Evolutionary conservation across 2,888 invertebrate species (phyloP).

Genomic region (Spodoptera picta): DNA sequence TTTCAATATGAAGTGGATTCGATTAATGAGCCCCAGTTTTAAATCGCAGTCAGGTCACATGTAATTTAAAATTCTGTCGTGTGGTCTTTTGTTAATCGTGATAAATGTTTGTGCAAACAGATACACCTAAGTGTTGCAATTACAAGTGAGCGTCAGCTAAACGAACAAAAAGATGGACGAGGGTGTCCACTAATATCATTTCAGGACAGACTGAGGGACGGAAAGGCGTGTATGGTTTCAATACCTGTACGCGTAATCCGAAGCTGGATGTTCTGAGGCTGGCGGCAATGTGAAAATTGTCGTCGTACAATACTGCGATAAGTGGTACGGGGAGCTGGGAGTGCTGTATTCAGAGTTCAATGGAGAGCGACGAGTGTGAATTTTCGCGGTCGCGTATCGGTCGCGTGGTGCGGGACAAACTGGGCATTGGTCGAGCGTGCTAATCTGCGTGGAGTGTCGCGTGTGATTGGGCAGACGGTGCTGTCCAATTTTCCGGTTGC

Average conservation of each 20-base stretch:
- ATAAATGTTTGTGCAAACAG: slow-evolving; percentile 53
- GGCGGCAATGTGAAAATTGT: slow-evolving; percentile 58
- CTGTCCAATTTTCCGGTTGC: slow-evolving; percentile 87
- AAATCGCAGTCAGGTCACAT: slow-evolving; percentile 63
- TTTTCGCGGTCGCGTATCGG: slow-evolving; percentile 68
- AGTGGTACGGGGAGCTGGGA: slow-evolving; percentile 59
- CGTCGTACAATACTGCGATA: slow-evolving; percentile 75
- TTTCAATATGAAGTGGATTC: slow-evolving; percentile 71
- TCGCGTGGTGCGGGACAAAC: slow-evolving; percentile 68
- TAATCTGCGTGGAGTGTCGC: slow-evolving; percentile 88
- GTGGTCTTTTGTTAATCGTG: slow-evolving; percentile 41
- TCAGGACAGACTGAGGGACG: slow-evolving; percentile 75
- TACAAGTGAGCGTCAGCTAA: slow-evolving; percentile 35
- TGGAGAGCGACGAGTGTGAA: slow-evolving; percentile 76
- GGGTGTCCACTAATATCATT: slow-evolving; percentile 75
- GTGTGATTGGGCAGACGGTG: slow-evolving; percentile 86
- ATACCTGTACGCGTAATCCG: slow-evolving; percentile 68
- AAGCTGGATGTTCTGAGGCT: slow-evolving; percentile 66
- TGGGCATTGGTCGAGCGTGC: slow-evolving; percentile 81
- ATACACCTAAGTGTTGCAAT: slow-evolving; percentile 51
- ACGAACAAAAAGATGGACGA: slow-evolving; percentile 63
- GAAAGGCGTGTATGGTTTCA: slow-evolving; percentile 76
- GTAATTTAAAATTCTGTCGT: slow-evolving; percentile 50
- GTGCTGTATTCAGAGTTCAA: slow-evolving; percentile 71
- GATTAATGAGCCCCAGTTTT: slow-evolving; percentile 72